Evolutionary conservation across 2,113 vertebrate species (phyloP).

Genomic region (Paraplagusia blochii): DNA sequence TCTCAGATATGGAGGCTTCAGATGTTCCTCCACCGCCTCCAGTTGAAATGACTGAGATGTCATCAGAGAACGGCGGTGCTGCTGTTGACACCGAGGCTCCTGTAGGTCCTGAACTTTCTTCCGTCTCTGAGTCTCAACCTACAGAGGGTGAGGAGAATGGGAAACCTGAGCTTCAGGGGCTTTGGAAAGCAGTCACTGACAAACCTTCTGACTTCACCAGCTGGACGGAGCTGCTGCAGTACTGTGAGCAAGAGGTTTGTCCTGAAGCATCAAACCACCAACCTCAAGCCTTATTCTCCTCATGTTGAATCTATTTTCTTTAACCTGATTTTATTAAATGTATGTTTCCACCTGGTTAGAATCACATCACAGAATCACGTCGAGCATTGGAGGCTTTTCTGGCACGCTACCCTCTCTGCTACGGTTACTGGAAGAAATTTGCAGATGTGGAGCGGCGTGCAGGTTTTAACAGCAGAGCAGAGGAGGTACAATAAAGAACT

Average conservation of each 20-base stretch:
- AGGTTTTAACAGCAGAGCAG: slow-evolving; percentile 65
- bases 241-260: slow-evolving; percentile 83
- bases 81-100: slow-evolving; percentile 10
- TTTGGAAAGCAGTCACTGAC: slow-evolving; percentile 74
- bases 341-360: slow-evolving; percentile 52
- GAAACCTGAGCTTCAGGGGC: slow-evolving; percentile 78
- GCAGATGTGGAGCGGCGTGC: slow-evolving; percentile 80
- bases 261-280: not conserved
- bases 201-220: slow-evolving; percentile 79
- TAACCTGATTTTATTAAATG: not conserved
- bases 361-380: slow-evolving; percentile 72
- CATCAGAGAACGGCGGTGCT: slow-evolving; percentile 39
- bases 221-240: slow-evolving; percentile 83
- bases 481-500: slow-evolving; percentile 70
- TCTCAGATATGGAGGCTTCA: slow-evolving; percentile 56
- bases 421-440: slow-evolving; percentile 89
- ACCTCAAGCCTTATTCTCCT: too few species aligned
- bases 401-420: slow-evolving; percentile 80
- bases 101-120: not conserved
- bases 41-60: slow-evolving; percentile 32
- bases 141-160: slow-evolving; percentile 62
- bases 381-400: slow-evolving; percentile 80
- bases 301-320: not conserved
- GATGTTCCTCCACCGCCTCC: slow-evolving; percentile 29
- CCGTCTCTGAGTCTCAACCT: slow-evolving; percentile 37